Evolutionary conservation across 1,140 invertebrate species (phyloP).

Genomic region (Trichogramma pretiosum): DNA sequence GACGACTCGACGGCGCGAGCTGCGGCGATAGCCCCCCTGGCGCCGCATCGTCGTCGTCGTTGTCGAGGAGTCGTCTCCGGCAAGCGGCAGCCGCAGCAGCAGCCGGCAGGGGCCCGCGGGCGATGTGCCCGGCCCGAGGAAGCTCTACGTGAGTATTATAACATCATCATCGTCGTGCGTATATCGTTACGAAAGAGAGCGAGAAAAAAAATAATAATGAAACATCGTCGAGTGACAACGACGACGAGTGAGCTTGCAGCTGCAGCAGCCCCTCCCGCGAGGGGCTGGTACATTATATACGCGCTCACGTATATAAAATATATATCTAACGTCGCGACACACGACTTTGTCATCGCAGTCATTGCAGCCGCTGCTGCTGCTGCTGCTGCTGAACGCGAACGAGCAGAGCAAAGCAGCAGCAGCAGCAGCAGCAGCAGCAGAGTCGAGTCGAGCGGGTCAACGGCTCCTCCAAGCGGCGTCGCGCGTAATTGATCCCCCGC

Average conservation of each 20-base stretch:
- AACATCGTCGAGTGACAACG: neutral
- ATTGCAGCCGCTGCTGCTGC: no score
- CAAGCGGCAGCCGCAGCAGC: neutral
- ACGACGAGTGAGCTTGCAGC: neutral
- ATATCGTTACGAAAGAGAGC: neutral
- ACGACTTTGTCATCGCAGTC: no score
- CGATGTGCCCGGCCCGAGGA: slow-evolving; percentile 46
- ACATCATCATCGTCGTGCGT: neutral
- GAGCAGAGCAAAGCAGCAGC: no score
- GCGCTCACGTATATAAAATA: no score
- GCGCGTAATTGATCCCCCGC: no score
- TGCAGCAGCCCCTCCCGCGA: neutral
- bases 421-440: no score
- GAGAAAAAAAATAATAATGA: neutral
- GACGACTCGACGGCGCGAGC: no score
- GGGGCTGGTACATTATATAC: no score
- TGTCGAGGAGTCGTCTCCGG: slow-evolving; percentile 4
- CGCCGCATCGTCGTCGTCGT: slow-evolving; percentile 5
- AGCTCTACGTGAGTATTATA: slow-evolving; percentile 40
- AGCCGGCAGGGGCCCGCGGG: slow-evolving; percentile 34
- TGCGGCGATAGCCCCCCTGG: neutral
- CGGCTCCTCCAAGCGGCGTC: neutral
- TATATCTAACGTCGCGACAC: no score
- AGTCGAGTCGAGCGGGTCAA: neutral
- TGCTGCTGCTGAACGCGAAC: no score